Percentiles rank a stretch among this genome's conserved stretches.
Evolutionary conservation across 2,888 invertebrate species (phyloP).

Genomic region (Mallateleia sp.): DNA sequence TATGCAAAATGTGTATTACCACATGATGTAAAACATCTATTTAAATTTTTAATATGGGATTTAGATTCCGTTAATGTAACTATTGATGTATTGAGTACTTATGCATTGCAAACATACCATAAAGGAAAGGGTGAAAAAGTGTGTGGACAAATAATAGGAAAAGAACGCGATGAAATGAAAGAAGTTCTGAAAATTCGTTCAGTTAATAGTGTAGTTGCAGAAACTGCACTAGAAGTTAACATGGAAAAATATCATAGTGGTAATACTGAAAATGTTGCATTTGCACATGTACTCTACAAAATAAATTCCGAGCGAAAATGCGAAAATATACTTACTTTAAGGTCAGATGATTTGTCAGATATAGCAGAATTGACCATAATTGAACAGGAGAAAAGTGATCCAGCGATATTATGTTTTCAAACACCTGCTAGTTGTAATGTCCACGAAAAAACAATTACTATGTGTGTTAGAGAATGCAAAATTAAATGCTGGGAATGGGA

Average conservation of each 20-base stretch:
- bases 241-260: conserved; percentile 26
- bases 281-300: conserved; percentile 2
- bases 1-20: conserved; percentile 28
- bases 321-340: background rate
- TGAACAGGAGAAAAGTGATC: conserved; percentile 22
- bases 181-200: background rate
- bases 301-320: conserved; percentile 27
- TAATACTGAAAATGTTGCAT: background rate
- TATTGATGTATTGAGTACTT: conserved; percentile 22
- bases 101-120: conserved; percentile 9
- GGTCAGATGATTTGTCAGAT: conserved; percentile 68
- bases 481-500: background rate
- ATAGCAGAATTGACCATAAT: conserved; percentile 24
- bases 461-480: background rate
- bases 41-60: conserved; percentile 45
- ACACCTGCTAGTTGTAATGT: conserved; percentile 32
- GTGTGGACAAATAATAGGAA: conserved; percentile 9
- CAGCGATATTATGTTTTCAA: conserved; percentile 9
- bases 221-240: background rate
- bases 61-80: background rate
- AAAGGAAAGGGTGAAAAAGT: background rate
- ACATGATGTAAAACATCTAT: conserved; percentile 17
- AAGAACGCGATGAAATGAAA: background rate
- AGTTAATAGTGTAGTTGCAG: background rate
- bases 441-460: conserved; percentile 9